A percentile compares a stretch with the other conserved stretches of the same genome.
Evolutionary conservation across 92 coral and sea anemone genomes (phyloP).

Genomic region (Nematostella vectensis): DNA sequence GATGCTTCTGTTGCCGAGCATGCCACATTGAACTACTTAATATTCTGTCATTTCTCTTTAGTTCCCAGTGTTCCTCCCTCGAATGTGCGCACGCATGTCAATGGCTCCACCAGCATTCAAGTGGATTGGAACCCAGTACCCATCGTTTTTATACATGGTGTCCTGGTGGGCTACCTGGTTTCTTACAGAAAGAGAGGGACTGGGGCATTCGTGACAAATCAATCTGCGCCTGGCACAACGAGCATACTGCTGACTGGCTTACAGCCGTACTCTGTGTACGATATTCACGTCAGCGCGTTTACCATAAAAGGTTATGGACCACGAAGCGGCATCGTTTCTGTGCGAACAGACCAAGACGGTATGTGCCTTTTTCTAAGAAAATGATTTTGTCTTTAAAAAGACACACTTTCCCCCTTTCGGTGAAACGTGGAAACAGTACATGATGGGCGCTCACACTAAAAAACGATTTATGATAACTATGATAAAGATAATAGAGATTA

Average conservation of each 20-base stretch:
- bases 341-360: not conserved
- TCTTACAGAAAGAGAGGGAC: not conserved
- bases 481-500: no score
- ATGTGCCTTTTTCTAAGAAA: no score
- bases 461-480: no score
- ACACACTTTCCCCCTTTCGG: no score
- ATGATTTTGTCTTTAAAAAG: no score
- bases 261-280: not conserved
- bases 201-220: not conserved
- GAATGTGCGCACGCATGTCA: conserved; percentile 1
- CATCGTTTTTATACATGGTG: not conserved
- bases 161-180: not conserved
- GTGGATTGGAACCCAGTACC: conserved; percentile 13
- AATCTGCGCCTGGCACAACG: not conserved
- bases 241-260: not conserved
- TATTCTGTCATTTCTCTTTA: not conserved
- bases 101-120: not conserved
- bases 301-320: conserved; percentile 1
- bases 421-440: no score
- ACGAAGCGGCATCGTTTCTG: not conserved
- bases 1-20: not conserved
- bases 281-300: not conserved
- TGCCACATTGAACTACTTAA: not conserved
- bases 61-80: conserved; percentile 22
- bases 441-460: no score